Evolutionary conservation across 2,797 vertebrate species (phyloP), one percentile per base, ranked within the genome.

Genomic region (Falco columbarius): DNA sequence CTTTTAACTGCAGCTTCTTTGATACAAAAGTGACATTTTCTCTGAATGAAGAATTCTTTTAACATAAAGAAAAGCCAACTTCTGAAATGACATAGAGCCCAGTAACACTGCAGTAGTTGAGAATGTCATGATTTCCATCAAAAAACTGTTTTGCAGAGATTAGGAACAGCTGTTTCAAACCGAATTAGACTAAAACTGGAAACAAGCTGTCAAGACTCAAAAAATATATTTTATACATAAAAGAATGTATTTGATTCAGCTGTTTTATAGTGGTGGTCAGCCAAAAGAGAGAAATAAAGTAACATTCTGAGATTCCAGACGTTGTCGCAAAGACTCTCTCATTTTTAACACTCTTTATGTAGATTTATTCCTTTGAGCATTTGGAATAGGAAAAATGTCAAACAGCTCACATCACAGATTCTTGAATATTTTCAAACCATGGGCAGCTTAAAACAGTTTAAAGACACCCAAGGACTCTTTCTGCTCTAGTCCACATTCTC

Each of bases 381-480:
- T 97, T 97, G 95, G 92, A 95, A 94, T 22, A 74, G 61, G 86
- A 91, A 81, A 96, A 97, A 94, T 96, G 95, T 96, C 97, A 96
- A 97, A 96, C 92, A 95, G 96, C 96, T 95, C 90, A 93, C 84
- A 95, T 91, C 93, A 95, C 94, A 96, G 93, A 96, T 89, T 89
- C 96, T 5, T 82, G 92, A 95, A 72, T 93, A 95, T 95, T 96
- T 97, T 81, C 91, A 92, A 96, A 92, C 86, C 90, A 93, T 6
- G 38, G 82, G 71, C 81, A 96, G 73, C 88, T 92, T 94, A 92
- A 92, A 92, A 90, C 75, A 83, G 66, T 81, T 94, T 80, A 75
- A 90, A 90, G 85, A 74, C 30, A 89, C 83, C 49, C 51, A 76
- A 92, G 36, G 76, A 86, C 81, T 89, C 80, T 80, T 75, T 91